Evolutionary conservation across 2,888 invertebrate species (phyloP).

Genomic region (Polydrusus tereticollis): DNA sequence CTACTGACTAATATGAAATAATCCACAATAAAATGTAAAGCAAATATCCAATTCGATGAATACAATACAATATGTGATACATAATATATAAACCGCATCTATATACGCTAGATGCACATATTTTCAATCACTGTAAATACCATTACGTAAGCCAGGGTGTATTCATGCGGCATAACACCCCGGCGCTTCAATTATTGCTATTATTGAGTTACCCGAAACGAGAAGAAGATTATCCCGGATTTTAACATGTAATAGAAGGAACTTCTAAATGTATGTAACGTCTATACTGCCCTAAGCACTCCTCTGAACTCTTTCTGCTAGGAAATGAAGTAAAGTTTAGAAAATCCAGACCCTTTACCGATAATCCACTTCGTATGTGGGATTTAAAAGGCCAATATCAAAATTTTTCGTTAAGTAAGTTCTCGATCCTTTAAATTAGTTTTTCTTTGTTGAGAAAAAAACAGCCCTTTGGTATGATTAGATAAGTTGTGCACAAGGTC

Average conservation of each 20-base stretch:
- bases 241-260: slow-evolving; percentile 62
- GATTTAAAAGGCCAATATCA: slow-evolving; percentile 40
- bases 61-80: slow-evolving; percentile 26
- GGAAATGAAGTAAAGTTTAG: slow-evolving; percentile 35
- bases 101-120: slow-evolving; percentile 62
- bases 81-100: slow-evolving; percentile 33
- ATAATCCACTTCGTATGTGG: slow-evolving; percentile 31
- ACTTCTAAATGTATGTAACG: slow-evolving; percentile 61
- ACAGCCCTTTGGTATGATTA: neutral
- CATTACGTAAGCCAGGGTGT: slow-evolving; percentile 65
- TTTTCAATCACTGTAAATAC: slow-evolving; percentile 67
- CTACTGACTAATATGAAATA: too few relatives aligned
- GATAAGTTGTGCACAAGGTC: neutral
- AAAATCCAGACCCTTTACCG: slow-evolving; percentile 33
- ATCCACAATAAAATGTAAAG: neutral
- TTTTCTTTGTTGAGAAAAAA: neutral
- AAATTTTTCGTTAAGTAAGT: slow-evolving; percentile 46
- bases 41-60: slow-evolving; percentile 22
- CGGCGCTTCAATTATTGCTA: slow-evolving; percentile 66
- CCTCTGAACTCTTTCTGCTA: slow-evolving; percentile 49
- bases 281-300: slow-evolving; percentile 54
- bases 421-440: slow-evolving; percentile 10
- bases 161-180: slow-evolving; percentile 66
- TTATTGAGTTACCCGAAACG: slow-evolving; percentile 64
- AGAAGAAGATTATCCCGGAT: slow-evolving; percentile 65